Evolutionary conservation across 2,113 vertebrate species (phyloP).

Genomic region (Nothobranchius furzeri): DNA sequence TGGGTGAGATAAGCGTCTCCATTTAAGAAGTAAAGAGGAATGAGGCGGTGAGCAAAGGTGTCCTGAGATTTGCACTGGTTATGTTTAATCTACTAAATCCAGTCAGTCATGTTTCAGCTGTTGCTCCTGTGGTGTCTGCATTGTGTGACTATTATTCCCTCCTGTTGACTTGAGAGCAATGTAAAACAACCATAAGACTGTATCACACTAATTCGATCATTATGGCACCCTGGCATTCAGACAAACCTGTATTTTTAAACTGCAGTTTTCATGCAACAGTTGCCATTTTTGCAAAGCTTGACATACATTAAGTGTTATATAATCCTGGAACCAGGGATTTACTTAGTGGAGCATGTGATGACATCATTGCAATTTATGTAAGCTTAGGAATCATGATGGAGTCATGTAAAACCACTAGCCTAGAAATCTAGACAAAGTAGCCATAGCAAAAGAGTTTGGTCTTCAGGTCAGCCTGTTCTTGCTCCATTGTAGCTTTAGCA

Average conservation of each 20-base stretch:
- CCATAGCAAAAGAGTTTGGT: too few species aligned
- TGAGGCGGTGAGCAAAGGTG: slow-evolving; percentile 19
- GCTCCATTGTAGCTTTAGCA: too few species aligned
- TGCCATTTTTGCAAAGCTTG: background rate
- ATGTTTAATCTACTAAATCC: slow-evolving; percentile 27
- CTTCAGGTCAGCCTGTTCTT: too few species aligned
- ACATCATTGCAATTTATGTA: background rate
- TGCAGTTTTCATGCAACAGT: background rate
- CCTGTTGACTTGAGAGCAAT: slow-evolving; percentile 3
- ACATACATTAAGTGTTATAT: too few species aligned
- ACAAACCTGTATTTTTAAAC: background rate
- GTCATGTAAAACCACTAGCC: too few species aligned
- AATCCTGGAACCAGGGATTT: too few species aligned
- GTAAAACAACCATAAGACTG: background rate
- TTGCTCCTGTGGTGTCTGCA: slow-evolving; percentile 17
- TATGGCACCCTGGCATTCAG: background rate
- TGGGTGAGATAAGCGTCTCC: slow-evolving; percentile 35
- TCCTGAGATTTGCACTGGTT: slow-evolving; percentile 31
- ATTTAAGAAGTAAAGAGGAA: slow-evolving; percentile 29
- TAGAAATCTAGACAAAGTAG: too few species aligned
- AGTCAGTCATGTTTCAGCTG: slow-evolving; percentile 7
- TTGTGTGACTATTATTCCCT: background rate
- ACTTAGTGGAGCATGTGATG: too few species aligned
- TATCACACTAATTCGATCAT: background rate
- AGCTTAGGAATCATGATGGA: background rate